phyloP scores from a whole-genome alignment of 2,113 vertebrate species.

The Actenoides lindsayi region DNA sequence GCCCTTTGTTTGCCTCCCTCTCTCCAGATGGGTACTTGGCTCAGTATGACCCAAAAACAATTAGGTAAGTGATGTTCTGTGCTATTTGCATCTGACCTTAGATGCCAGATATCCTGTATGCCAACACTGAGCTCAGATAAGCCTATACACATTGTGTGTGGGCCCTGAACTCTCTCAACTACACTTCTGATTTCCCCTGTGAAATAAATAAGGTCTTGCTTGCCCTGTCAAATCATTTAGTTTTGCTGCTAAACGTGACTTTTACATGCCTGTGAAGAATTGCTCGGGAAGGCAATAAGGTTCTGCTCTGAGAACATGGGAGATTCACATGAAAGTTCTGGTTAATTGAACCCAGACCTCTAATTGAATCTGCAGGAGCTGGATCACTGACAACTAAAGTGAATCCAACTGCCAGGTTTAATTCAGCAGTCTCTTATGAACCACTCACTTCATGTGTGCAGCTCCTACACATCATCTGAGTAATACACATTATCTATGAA shows the following conservation, averaged over 20 bases:
- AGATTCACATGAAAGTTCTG: slow-evolving; percentile 9
- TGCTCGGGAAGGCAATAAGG: neutral
- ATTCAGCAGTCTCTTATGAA: neutral
- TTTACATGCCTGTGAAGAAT: neutral
- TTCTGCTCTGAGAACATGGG: neutral
- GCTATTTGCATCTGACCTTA: slow-evolving; percentile 48
- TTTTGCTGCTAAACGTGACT: neutral
- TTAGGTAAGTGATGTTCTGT: slow-evolving; percentile 32
- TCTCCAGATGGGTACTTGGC: slow-evolving; percentile 49
- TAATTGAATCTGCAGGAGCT: slow-evolving; percentile 47
- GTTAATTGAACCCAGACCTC: slow-evolving; percentile 37
- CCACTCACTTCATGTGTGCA: neutral
- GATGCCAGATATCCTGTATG: slow-evolving; percentile 15
- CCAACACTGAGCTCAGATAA: slow-evolving; percentile 3
- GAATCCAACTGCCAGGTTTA: slow-evolving; percentile 25
- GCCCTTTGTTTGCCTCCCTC: slow-evolving; percentile 9
- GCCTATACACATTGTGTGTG: neutral
- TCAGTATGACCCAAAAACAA: slow-evolving; percentile 37
- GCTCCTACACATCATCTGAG: neutral
- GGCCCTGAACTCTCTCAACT: neutral
- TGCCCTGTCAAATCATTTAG: neutral
- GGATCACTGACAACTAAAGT: slow-evolving; percentile 15
- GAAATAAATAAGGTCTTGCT: neutral
- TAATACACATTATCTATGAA: neutral
- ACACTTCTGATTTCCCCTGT: neutral